Conservation (phyloP, 2,113 vertebrate species). For the Scatophagus argus region DNA sequence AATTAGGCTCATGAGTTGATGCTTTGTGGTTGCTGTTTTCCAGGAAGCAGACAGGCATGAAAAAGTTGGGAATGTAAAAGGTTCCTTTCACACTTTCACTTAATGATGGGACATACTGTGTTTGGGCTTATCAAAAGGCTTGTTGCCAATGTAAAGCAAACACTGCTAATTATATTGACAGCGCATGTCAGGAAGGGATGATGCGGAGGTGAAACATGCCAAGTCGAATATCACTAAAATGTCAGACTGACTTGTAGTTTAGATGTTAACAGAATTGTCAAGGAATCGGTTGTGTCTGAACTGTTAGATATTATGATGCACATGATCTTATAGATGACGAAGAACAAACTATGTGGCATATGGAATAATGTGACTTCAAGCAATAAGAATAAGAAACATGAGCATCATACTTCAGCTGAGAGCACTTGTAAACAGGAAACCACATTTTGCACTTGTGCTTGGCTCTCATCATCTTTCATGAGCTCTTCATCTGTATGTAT, state of each 20-base stretch:
- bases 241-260: background rate
- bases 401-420: background rate
- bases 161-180: conserved; percentile 14
- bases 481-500: no score
- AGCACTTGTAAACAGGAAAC: background rate
- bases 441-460: background rate
- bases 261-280: no score
- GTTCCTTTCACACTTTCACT: conserved; percentile 24
- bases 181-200: background rate
- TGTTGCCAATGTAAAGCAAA: conserved; percentile 27
- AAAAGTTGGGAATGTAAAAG: conserved; percentile 50
- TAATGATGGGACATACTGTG: conserved; percentile 14
- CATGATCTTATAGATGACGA: background rate
- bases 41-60: conserved; percentile 76
- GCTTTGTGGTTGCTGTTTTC: conserved; percentile 67
- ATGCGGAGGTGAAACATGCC: background rate
- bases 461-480: background rate
- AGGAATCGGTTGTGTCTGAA: no score
- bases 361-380: background rate
- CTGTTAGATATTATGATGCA: background rate
- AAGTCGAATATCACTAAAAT: background rate
- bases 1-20: conserved; percentile 77
- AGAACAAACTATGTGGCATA: background rate
- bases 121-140: conserved; percentile 21
- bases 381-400: background rate